Conservation (phyloP, 2,797 vertebrate species). For the Centroberyx gerrardi region DNA sequence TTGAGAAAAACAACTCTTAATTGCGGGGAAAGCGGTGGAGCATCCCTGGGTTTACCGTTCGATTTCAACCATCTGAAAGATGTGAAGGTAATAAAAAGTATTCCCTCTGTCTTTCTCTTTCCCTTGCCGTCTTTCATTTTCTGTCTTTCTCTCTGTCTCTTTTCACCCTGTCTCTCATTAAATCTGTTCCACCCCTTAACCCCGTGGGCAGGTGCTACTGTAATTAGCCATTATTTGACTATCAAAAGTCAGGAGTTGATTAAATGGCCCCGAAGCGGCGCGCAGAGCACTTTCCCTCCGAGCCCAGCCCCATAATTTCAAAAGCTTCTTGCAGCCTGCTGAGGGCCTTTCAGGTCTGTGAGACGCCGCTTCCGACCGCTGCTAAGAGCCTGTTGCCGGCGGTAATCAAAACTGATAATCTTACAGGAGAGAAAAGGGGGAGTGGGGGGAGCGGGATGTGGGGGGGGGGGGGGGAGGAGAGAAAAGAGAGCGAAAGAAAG, state of each 20-base stretch:
- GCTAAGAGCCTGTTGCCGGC: constrained; percentile 99
- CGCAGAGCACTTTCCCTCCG: constrained; percentile 92
- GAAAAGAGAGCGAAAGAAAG: constrained; percentile 79
- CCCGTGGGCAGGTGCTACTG: constrained; percentile 98
- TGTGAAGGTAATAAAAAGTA: constrained; percentile 70
- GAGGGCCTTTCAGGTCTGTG: constrained; percentile 94
- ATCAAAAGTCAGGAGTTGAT: constrained; percentile 99
- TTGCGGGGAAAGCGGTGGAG: constrained; percentile 65
- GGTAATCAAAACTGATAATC: constrained; percentile 99
- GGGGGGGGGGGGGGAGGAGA: constrained; percentile 71
- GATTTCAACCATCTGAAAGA: constrained; percentile 71
- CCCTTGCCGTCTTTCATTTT: constrained; percentile 61
- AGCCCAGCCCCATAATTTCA: constrained; percentile 95
- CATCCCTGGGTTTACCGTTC: constrained; percentile 77
- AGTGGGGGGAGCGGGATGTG: constrained; percentile 40
- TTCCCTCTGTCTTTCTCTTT: constrained; percentile 58
- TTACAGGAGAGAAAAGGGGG: constrained; percentile 86
- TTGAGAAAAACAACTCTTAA: constrained; percentile 79
- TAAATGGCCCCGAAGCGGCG: constrained; percentile 95
- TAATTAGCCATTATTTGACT: constrained; percentile 99
- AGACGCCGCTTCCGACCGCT: constrained; percentile 92
- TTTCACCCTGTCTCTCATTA: constrained; percentile 85
- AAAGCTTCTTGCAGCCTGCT: constrained; percentile 97
- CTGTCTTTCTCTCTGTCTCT: constrained; percentile 57
- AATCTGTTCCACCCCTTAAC: constrained; percentile 93